Base-by-base conservation (phyloP, 1,140 invertebrate genomes). In the Lysiphlebus fabarum region DNA sequence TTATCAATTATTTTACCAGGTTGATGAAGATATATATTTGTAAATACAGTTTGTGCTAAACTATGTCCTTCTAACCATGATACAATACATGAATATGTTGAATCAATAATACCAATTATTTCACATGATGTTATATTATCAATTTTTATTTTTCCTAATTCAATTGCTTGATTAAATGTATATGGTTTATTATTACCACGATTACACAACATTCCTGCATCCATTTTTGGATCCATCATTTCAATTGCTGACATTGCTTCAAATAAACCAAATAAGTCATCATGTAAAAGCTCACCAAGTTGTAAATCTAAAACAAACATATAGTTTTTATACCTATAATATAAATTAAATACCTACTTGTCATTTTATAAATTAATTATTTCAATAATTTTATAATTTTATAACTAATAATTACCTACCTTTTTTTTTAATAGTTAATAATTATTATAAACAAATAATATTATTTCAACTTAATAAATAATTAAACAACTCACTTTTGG, bases 211-310 rank as follows among this genome's bases (percentile, higher is more conserved):
- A 99, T 98, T 26, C 96, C 96, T 44, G 95, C 95, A 84, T 99
- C 96, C 96, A 99, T 99, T 84, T 99, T 99, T 1, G 95, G 95
- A 79, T 99, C 96, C 96, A 98, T 98, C 92, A 99, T 97, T 79
- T 98, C 96, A 72, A 99, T 98, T 0, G 96, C 96, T 8, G 95
- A 97, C 96, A 99, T 99, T 0, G 96, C 96, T 79, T 99, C 96
- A 83, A 97, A 97, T 14, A 98, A 79, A 1, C 94, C 94, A 85
- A 99, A 95, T 14, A 91, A 75, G 53, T 91, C 89, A 84, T 96
- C 92, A 71, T 96, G 92, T 10, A 95, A 77, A 9, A 97, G 77
- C 78, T 97, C 93, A 12, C 93, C 94, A 43, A 96, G 78, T 66
- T 91, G 82, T 42, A 97, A 75, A 70, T 91, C 92, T 91, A 64